Conservation (phyloP, 2,888 invertebrate genomes). For the Platycheirus rosarum region DNA sequence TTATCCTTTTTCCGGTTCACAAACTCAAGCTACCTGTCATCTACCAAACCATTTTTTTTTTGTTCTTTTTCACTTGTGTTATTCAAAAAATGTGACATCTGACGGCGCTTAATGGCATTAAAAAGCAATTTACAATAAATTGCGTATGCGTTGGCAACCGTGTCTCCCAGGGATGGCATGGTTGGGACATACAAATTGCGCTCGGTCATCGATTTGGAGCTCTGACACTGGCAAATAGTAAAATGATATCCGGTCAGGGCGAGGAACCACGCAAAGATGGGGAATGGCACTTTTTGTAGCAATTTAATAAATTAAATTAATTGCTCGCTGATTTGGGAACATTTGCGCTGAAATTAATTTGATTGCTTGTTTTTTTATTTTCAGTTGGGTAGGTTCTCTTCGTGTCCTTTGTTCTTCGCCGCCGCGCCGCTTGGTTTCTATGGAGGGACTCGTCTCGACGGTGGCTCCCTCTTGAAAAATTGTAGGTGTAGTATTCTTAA, state of each 20-base stretch:
- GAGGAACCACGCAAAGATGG: neutral
- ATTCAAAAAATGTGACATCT: constrained; percentile 56
- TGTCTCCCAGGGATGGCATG: neutral
- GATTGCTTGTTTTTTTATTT: constrained; percentile 38
- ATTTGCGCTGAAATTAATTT: constrained; percentile 53
- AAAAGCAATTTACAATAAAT: constrained; percentile 66
- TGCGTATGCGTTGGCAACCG: constrained; percentile 30
- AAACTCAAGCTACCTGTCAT: constrained; percentile 23
- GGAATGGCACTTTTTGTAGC: constrained; percentile 53
- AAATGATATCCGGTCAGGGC: constrained; percentile 53
- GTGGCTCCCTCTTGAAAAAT: no score
- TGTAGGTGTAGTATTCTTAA: neutral
- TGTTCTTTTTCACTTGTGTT: neutral
- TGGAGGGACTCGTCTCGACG: neutral
- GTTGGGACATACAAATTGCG: neutral
- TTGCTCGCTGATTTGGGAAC: constrained; percentile 62
- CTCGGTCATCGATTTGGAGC: constrained; percentile 39
- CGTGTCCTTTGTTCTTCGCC: neutral
- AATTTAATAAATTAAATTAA: constrained; percentile 71
- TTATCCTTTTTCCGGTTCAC: constrained; percentile 49
- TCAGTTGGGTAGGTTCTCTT: constrained; percentile 17
- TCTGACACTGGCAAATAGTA: constrained; percentile 55
- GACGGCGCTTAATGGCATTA: constrained; percentile 68
- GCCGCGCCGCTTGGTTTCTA: neutral
- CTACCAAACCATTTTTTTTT: neutral